Conservation (phyloP, 2,797 vertebrate genomes). For the Hoplostethus atlanticus region DNA sequence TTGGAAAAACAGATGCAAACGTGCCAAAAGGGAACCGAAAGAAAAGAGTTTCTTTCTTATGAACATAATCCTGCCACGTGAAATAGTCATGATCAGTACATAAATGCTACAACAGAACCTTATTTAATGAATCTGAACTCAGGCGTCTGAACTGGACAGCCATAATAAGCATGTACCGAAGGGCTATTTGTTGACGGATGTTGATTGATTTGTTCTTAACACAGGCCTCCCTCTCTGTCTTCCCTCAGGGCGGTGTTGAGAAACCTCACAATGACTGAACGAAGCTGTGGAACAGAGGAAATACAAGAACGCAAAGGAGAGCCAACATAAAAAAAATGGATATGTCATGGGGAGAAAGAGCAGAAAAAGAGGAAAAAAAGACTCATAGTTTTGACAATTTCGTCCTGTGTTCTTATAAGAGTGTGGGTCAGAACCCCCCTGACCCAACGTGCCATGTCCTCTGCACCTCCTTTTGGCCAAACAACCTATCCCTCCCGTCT, state of each 20-base stretch:
- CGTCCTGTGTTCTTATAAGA: slow-evolving; percentile 58
- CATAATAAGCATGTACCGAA: no score
- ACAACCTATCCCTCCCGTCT: slow-evolving; percentile 42
- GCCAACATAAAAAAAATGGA: slow-evolving; percentile 27
- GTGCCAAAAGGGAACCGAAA: slow-evolving; percentile 24
- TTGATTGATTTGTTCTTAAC: slow-evolving; percentile 37
- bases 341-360: slow-evolving; percentile 42
- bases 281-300: slow-evolving; percentile 40
- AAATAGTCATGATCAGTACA: not conserved
- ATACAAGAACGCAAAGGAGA: slow-evolving; percentile 37
- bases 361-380: slow-evolving; percentile 46
- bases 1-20: not conserved
- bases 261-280: slow-evolving; percentile 93
- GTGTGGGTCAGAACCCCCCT: slow-evolving; percentile 57
- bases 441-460: slow-evolving; percentile 77
- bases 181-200: not conserved
- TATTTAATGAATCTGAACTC: no score
- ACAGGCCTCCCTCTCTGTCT: not conserved
- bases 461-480: slow-evolving; percentile 73
- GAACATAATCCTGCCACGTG: not conserved
- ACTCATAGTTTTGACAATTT: slow-evolving; percentile 57
- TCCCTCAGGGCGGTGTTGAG: slow-evolving; percentile 88
- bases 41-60: not conserved
- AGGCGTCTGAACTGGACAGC: no score
- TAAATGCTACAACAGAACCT: not conserved